These are phyloP conservation scores for Nephrotoma guestfalica DNA, from an alignment of 2,888 invertebrate genomes.

Conservation along the genomic window DNA sequence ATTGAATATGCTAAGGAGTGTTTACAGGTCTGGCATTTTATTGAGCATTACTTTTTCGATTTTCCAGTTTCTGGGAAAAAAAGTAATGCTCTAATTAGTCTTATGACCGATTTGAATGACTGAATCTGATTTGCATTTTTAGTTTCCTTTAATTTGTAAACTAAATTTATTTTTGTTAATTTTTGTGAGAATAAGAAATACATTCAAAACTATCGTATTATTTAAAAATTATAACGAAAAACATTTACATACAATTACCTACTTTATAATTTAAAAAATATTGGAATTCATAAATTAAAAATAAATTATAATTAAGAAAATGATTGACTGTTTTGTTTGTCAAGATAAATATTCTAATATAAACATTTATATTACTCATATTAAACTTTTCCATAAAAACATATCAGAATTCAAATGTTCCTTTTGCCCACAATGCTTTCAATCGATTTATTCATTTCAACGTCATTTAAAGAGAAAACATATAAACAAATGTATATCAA, in stretches of 20 bases:
- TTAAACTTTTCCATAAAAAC: neutral
- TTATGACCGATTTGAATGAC: too few relatives aligned
- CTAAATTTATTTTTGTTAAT: too few relatives aligned
- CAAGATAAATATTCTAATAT: neutral
- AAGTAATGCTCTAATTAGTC: too few relatives aligned
- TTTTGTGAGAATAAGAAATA: too few relatives aligned
- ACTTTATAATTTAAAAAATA: too few relatives aligned
- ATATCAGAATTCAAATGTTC: neutral
- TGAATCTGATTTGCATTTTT: too few relatives aligned
- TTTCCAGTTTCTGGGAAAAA: neutral
- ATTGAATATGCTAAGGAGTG: constrained; percentile 5
- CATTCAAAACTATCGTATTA: too few relatives aligned
- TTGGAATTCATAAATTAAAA: too few relatives aligned
- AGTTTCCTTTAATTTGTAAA: too few relatives aligned
- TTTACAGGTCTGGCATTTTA: constrained; percentile 1
- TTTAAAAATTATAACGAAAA: too few relatives aligned
- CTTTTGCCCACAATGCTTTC: neutral
- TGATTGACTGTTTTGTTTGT: constrained; percentile 3
- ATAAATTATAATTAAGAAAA: neutral
- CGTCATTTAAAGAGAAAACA: neutral
- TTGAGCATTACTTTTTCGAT: neutral
- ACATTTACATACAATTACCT: too few relatives aligned
- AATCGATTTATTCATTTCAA: constrained; percentile 3
- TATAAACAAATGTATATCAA: neutral
- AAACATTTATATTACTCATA: neutral